Evolutionary conservation across 2,113 vertebrate species (phyloP).

Genomic region (Ceyx margarethae): DNA sequence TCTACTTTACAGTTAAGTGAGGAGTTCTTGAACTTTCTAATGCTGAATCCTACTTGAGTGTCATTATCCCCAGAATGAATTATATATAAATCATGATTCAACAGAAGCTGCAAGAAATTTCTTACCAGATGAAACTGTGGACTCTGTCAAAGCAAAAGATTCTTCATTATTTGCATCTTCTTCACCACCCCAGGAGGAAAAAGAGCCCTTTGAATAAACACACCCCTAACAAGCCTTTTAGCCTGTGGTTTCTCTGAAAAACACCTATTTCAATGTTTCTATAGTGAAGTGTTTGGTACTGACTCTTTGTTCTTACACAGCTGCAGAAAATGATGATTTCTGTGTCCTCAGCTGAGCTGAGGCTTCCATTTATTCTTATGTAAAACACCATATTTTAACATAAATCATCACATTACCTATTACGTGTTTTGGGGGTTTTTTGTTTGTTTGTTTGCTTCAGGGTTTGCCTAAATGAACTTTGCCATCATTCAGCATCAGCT

Average conservation of each 20-base stretch:
- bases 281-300: background rate
- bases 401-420: background rate
- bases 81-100: background rate
- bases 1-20: background rate
- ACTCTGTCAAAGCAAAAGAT: background rate
- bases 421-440: too few relatives aligned
- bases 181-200: background rate
- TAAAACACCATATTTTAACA: background rate
- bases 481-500: background rate
- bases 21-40: background rate
- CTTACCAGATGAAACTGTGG: background rate
- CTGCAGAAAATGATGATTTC: background rate
- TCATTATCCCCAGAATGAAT: background rate
- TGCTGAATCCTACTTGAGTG: background rate
- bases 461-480: background rate
- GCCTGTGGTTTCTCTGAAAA: background rate
- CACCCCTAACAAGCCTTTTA: background rate
- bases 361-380: background rate
- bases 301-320: background rate
- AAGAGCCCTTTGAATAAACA: background rate
- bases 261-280: background rate
- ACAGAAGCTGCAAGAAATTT: background rate
- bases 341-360: fast-evolving
- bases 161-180: background rate
- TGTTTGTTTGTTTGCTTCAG: background rate